Evolutionary conservation across 2,888 invertebrate genomes (phyloP).

Genomic region (Thelaira solivaga): DNA sequence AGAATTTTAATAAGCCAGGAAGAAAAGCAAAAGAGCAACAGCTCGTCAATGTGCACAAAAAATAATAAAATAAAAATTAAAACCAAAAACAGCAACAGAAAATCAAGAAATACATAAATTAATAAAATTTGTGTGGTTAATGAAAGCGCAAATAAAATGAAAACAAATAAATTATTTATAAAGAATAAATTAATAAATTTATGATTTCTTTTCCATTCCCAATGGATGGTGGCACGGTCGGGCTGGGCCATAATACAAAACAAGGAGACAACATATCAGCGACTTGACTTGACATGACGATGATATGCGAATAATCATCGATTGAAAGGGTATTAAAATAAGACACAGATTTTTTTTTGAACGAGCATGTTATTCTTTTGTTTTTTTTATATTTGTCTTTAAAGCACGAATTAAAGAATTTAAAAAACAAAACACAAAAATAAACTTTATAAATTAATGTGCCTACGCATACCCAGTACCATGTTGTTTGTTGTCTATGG

Average conservation of each 20-base stretch:
- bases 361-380: neutral
- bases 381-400: neutral
- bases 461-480: constrained; percentile 49
- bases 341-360: constrained; percentile 16
- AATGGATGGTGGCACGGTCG: neutral
- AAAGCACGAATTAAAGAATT: constrained; percentile 1
- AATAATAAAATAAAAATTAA: constrained; percentile 3
- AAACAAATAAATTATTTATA: constrained; percentile 62
- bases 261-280: constrained; percentile 16
- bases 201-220: constrained; percentile 3
- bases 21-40: constrained; percentile 4
- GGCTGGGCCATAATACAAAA: neutral
- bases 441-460: constrained; percentile 47
- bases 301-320: constrained; percentile 58
- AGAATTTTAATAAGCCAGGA: neutral
- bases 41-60: neutral
- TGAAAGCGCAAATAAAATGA: constrained; percentile 50
- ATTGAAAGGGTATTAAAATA: constrained; percentile 53
- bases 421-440: constrained; percentile 21
- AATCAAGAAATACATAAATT: constrained; percentile 55
- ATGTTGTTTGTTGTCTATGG: constrained; percentile 51
- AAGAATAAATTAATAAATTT: constrained; percentile 63
- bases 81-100: constrained; percentile 4
- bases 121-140: constrained; percentile 61
- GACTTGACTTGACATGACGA: constrained; percentile 30